These are phyloP conservation scores for Pocota personata DNA, from an alignment of 2,888 invertebrate genomes.

Conservation along the genomic window DNA sequence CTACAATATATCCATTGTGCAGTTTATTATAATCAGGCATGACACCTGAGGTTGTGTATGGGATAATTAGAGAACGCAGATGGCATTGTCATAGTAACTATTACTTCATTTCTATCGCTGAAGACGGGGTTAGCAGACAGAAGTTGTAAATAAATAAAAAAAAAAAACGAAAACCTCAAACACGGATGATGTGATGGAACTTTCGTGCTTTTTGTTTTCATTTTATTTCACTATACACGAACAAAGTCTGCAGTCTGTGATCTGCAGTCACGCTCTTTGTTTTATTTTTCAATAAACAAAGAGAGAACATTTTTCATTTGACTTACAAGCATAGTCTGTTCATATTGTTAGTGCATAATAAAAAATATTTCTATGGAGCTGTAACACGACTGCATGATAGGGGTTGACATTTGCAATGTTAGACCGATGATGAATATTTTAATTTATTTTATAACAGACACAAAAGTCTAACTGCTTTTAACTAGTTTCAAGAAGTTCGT, in stretches of 20 bases:
- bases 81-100: background rate
- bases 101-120: background rate
- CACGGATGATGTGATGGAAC: conserved; percentile 8
- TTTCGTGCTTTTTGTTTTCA: background rate
- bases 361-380: background rate
- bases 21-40: conserved; percentile 22
- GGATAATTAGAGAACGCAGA: conserved; percentile 18
- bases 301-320: background rate
- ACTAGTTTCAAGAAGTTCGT: background rate
- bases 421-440: conserved; percentile 8
- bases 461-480: no score
- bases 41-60: conserved; percentile 29
- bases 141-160: background rate
- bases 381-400: background rate
- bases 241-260: background rate
- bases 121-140: background rate
- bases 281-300: background rate
- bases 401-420: conserved; percentile 4
- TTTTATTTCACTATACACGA: background rate
- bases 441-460: background rate
- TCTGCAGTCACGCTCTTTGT: conserved; percentile 7
- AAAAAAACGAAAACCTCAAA: no score
- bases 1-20: conserved; percentile 5
- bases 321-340: background rate
- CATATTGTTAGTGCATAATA: background rate